A percentile compares a stretch with the other conserved stretches of the same genome.
Evolutionary conservation across 2,797 vertebrate species (phyloP).

Genomic region (Rhynchotus rufescens): DNA sequence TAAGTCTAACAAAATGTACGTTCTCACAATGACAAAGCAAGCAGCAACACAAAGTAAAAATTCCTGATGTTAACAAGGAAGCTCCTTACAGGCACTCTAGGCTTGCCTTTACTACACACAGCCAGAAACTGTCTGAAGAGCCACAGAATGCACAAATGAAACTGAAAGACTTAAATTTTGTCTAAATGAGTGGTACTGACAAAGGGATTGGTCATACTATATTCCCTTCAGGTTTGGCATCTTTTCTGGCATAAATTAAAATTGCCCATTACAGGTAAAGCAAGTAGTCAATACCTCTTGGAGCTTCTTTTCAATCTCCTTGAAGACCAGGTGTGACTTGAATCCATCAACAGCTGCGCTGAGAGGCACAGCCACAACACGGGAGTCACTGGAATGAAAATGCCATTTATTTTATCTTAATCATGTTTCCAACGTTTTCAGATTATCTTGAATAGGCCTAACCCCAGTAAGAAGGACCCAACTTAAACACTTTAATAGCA

Average conservation of each 20-base stretch:
- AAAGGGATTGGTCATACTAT: neutral
- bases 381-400: slow-evolving; percentile 71
- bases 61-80: neutral
- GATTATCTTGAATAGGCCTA: neutral
- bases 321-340: slow-evolving; percentile 89
- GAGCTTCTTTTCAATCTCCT: slow-evolving; percentile 92
- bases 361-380: slow-evolving; percentile 81
- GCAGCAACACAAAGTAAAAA: neutral
- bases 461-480: neutral
- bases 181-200: neutral
- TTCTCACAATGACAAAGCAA: neutral
- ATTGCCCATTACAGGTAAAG: neutral
- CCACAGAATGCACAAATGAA: neutral
- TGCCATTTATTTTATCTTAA: neutral
- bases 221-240: neutral
- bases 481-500: neutral
- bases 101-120: neutral
- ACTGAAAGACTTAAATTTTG: neutral
- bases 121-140: neutral
- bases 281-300: slow-evolving; percentile 82
- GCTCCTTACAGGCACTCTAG: neutral
- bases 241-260: neutral
- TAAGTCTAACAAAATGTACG: neutral
- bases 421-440: neutral
- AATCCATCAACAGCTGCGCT: slow-evolving; percentile 86